Conservation (phyloP, 2,113 vertebrate species). For the Otolemur garnettii region DNA sequence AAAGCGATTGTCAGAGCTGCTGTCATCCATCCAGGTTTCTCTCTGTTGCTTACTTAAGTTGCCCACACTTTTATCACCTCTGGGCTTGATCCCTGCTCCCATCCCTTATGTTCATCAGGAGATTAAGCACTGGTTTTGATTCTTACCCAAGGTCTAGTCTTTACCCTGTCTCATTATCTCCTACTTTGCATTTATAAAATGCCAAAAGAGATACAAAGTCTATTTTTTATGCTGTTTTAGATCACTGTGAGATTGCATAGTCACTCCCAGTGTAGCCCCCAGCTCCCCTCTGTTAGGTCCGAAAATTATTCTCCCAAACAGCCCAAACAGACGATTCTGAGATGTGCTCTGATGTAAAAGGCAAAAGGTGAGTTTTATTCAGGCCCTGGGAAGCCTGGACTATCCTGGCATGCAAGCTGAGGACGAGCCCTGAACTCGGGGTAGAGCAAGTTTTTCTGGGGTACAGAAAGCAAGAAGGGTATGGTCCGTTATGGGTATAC, state of each 20-base stretch:
- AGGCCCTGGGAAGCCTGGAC: too few species aligned
- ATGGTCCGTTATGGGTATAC: too few species aligned
- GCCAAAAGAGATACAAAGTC: neutral
- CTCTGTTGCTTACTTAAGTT: neutral
- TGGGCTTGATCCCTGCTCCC: neutral
- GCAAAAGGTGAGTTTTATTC: too few species aligned
- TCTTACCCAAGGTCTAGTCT: neutral
- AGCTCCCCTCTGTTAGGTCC: too few species aligned
- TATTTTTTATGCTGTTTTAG: neutral
- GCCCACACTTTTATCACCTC: neutral
- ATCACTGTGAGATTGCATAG: neutral
- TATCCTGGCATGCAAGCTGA: too few species aligned
- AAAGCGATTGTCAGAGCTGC: neutral
- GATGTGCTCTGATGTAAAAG: too few species aligned
- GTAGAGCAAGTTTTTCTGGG: too few species aligned
- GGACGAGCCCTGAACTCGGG: too few species aligned
- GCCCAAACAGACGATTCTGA: too few species aligned
- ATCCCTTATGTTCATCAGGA: neutral
- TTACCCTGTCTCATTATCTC: neutral
- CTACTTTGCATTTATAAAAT: neutral
- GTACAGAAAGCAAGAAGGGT: too few species aligned
- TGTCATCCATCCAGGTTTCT: neutral
- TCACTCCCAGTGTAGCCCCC: neutral
- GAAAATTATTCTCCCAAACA: too few species aligned
- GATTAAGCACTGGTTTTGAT: neutral